phyloP scores from a whole-genome alignment of 2,113 vertebrate species.

The Corythoichthys intestinalis region DNA sequence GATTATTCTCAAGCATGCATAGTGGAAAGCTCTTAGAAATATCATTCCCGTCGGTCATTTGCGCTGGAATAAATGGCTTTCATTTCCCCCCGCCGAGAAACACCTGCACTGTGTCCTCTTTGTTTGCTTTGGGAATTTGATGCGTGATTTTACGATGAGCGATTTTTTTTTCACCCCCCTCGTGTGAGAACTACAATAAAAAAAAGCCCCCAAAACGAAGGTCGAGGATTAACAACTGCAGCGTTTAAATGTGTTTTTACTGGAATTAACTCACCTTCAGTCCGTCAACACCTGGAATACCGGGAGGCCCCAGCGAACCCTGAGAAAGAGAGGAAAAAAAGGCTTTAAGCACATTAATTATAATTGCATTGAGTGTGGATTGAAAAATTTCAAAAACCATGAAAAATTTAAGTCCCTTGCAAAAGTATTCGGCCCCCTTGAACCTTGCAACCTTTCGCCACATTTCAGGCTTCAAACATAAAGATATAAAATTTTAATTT shows the following conservation, averaged over 20 bases:
- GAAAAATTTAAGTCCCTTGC: too few species aligned
- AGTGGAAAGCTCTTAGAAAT: too few species aligned
- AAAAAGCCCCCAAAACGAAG: not conserved
- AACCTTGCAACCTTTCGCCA: too few species aligned
- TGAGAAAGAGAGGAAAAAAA: conserved; percentile 50
- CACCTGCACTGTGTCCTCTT: conserved; percentile 50
- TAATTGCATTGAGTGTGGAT: not conserved
- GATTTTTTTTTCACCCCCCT: not conserved
- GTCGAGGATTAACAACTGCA: not conserved
- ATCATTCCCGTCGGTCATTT: too few species aligned
- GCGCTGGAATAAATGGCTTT: conserved; percentile 16
- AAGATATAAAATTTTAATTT: too few species aligned
- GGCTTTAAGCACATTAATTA: conserved; percentile 2
- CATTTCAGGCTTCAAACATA: too few species aligned
- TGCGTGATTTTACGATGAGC: conserved; percentile 3
- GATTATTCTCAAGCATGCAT: not conserved
- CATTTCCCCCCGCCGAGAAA: conserved; percentile 16
- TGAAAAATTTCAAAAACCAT: not conserved
- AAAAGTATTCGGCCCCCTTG: too few species aligned
- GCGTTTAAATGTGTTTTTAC: not conserved
- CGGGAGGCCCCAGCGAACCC: conserved; percentile 84
- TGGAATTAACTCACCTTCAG: conserved; percentile 79
- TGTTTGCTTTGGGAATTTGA: conserved; percentile 26
- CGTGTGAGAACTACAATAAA: not conserved
- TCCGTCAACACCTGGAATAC: conserved; percentile 83